A percentile compares a stretch with the other conserved stretches of the same genome.
Conservation (phyloP, 2,797 vertebrate genomes). For the Sebastes taczanowskii region DNA sequence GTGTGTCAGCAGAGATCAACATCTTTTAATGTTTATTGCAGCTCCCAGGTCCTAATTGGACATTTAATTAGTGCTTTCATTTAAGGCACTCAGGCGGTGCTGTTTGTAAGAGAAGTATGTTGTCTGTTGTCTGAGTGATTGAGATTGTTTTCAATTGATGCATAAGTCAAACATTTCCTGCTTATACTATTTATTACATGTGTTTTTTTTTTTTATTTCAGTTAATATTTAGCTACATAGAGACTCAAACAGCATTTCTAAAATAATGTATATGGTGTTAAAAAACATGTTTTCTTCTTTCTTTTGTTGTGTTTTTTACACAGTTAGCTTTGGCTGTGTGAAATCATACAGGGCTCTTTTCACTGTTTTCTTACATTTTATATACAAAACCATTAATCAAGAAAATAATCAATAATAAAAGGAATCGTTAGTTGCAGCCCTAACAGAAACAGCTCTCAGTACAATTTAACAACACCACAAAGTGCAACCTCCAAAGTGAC, state of each 20-base stretch:
- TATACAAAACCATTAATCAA: neutral
- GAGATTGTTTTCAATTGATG: neutral
- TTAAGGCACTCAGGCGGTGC: neutral
- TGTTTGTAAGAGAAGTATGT: neutral
- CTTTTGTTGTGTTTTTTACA: neutral
- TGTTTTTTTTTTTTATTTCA: too few relatives aligned
- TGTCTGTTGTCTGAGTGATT: neutral
- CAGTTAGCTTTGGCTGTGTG: neutral
- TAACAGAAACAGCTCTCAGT: neutral
- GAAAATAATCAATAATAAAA: neutral
- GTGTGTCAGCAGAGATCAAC: neutral
- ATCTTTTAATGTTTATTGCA: neutral
- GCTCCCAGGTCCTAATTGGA: neutral
- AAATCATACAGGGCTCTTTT: neutral
- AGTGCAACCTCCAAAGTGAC: too few relatives aligned
- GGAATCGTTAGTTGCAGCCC: too few relatives aligned
- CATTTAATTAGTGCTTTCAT: conserved; percentile 5
- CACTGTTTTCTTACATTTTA: neutral
- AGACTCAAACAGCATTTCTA: neutral
- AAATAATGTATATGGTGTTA: neutral
- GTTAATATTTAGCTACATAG: too few relatives aligned
- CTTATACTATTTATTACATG: neutral
- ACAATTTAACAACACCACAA: too few relatives aligned
- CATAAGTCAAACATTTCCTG: neutral
- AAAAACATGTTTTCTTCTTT: neutral